Evolutionary conservation across 2,888 invertebrate genomes (phyloP), one percentile per base, ranked within the genome.

Genomic region (Deladenus siricidicola): DNA sequence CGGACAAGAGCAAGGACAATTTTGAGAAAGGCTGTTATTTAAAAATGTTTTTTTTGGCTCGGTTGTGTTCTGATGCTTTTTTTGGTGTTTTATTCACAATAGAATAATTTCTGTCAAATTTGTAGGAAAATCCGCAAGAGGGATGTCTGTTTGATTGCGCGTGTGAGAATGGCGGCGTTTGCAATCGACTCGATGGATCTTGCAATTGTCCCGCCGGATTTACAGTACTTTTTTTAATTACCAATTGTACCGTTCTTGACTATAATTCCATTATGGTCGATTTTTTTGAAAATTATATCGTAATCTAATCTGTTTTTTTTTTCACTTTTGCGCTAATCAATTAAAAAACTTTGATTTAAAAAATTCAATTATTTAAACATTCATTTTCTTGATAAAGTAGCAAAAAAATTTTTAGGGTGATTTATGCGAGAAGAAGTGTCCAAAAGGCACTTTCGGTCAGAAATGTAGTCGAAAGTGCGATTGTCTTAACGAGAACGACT

Each of bases 141-240:
- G 68, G 67, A 19, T 76, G 76, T 56, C 50, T 65, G 17, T 72
- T 69, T 55, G 67, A 70, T 45, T 76, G 76, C 59, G 63, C 66
- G 23, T 80, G 80, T 56, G 59, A 70, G 56, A 76, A 76, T 58
- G 73, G 72, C 45, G 74, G 89, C n/a, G 62, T 66, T 23, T 82
- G 84, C 70, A 80, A 81, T 47, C 78, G 80, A 19, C 70, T 67
- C 10, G 81, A 80, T 51, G 84, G 83, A 19, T 80, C 81, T 53
- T 83, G 83, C 70, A 70, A 76, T 6, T 83, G 83, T 70, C 70
- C 70, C n/a, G 72, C 80, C 2, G 83, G 83, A 2, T 61, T 42
- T 29, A 57, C 26, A 4, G 55, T 55, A 6, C 6, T 6, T 14
- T 34, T 10, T 34, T 34, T 34, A 14, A 34, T 34, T n/a, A n/a